Conservation (phyloP, 2,113 vertebrate genomes). For the Capreolus pygargus region DNA sequence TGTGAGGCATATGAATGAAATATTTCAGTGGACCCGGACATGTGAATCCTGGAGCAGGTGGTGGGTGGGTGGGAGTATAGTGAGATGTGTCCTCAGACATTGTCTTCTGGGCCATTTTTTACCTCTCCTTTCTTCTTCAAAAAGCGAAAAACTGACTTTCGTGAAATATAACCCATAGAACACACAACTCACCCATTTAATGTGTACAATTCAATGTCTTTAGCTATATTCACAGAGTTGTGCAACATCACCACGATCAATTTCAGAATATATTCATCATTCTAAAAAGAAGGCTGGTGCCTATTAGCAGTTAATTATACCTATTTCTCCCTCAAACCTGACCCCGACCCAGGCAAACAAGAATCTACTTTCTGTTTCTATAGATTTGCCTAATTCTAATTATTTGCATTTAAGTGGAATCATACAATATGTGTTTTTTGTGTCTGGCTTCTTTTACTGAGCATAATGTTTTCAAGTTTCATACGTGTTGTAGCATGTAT, state of each 20-base stretch:
- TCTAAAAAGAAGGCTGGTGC: neutral
- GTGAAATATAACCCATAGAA: neutral
- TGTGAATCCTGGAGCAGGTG: neutral
- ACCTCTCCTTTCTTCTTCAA: neutral
- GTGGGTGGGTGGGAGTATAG: neutral
- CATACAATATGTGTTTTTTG: neutral
- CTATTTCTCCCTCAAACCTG: neutral
- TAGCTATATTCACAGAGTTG: neutral
- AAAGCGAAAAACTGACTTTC: neutral
- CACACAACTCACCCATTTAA: neutral
- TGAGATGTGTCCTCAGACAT: neutral
- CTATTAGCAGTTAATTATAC: neutral
- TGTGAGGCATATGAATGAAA: neutral
- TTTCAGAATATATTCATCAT: neutral
- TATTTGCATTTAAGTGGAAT: neutral
- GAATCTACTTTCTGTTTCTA: neutral
- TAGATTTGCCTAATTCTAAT: neutral
- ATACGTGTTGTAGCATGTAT: neutral
- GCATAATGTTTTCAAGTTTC: neutral
- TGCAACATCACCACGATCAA: neutral
- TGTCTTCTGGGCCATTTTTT: neutral
- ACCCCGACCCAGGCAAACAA: neutral
- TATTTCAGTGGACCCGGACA: neutral
- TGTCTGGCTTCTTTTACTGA: neutral
- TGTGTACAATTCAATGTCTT: neutral